A percentile compares a stretch with the other conserved stretches of the same genome.
These are phyloP conservation scores for Istiophorus platypterus DNA, from an alignment of 2,113 vertebrate species.

Conservation along the genomic window DNA sequence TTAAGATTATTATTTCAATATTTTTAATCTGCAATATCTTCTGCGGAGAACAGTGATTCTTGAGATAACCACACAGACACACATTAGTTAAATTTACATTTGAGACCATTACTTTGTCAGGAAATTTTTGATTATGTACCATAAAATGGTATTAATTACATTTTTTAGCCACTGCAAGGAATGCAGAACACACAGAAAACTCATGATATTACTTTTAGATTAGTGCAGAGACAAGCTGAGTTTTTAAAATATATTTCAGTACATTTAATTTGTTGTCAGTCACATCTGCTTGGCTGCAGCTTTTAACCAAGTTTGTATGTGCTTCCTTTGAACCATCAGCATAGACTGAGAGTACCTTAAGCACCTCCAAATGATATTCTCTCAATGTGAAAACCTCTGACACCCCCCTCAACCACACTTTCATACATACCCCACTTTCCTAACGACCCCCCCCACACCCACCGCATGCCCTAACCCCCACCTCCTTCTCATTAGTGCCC, in stretches of 20 bases:
- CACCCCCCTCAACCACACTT: not conserved
- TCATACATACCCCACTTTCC: slow-evolving; percentile 37
- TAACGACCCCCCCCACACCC: slow-evolving; percentile 37
- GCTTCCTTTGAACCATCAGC: not conserved
- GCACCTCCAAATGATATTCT: slow-evolving; percentile 4
- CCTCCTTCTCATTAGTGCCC: slow-evolving; percentile 81
- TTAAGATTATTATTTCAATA: too few relatives aligned
- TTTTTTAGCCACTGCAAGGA: too few relatives aligned
- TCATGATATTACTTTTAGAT: not conserved
- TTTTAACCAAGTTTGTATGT: fast-evolving
- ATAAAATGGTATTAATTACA: too few relatives aligned
- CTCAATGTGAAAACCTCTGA: slow-evolving; percentile 40
- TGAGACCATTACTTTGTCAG: too few relatives aligned
- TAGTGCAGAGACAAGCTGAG: not conserved
- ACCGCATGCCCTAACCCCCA: slow-evolving; percentile 6
- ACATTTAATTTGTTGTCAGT: too few relatives aligned
- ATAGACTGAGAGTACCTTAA: not conserved
- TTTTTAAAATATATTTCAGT: too few relatives aligned
- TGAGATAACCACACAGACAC: too few relatives aligned
- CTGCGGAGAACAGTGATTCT: too few relatives aligned
- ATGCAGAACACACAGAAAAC: too few relatives aligned
- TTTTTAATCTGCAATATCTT: too few relatives aligned
- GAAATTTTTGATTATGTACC: too few relatives aligned
- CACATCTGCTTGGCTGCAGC: not conserved
- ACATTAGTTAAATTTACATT: too few relatives aligned